A percentile compares a stretch with the other conserved stretches of the same genome.
Evolutionary conservation across 1,140 invertebrate genomes (phyloP).

Genomic region (Nomia melanderi): DNA sequence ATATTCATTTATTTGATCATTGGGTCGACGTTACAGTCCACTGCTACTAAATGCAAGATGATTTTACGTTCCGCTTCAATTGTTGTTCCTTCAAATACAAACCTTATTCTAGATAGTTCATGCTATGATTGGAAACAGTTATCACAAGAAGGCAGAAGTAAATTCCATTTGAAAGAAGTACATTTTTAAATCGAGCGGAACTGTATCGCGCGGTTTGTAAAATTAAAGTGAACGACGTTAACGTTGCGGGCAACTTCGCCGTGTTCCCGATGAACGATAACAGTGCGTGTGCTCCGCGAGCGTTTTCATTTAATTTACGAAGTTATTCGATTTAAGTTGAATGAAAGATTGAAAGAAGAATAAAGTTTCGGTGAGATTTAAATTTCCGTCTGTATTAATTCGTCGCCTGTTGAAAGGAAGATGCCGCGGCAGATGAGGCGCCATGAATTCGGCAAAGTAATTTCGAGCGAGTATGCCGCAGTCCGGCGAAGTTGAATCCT

Average conservation of each 20-base stretch:
- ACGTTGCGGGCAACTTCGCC: slow-evolving; percentile 4
- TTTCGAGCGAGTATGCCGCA: not conserved
- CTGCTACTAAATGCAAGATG: too few relatives aligned
- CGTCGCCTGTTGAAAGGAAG: not conserved
- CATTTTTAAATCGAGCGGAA: not conserved
- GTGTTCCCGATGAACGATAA: not conserved
- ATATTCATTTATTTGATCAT: too few relatives aligned
- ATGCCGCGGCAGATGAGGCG: too few relatives aligned
- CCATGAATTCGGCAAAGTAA: not conserved
- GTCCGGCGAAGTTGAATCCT: not conserved
- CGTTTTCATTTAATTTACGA: slow-evolving; percentile 24
- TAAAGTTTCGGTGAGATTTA: not conserved
- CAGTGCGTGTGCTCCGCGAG: not conserved
- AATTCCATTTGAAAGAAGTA: not conserved
- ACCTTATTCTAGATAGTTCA: too few relatives aligned
- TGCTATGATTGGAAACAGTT: too few relatives aligned
- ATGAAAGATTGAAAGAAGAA: slow-evolving; percentile 36
- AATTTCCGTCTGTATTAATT: slow-evolving; percentile 5
- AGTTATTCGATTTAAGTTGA: slow-evolving; percentile 19
- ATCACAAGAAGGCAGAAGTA: not conserved
- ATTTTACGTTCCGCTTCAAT: too few relatives aligned
- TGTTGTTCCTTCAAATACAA: too few relatives aligned
- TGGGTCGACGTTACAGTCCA: too few relatives aligned
- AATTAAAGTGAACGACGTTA: not conserved
- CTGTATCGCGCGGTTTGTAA: not conserved